Evolutionary conservation across 2,113 vertebrate species (phyloP).

Genomic region (Alces alces): DNA sequence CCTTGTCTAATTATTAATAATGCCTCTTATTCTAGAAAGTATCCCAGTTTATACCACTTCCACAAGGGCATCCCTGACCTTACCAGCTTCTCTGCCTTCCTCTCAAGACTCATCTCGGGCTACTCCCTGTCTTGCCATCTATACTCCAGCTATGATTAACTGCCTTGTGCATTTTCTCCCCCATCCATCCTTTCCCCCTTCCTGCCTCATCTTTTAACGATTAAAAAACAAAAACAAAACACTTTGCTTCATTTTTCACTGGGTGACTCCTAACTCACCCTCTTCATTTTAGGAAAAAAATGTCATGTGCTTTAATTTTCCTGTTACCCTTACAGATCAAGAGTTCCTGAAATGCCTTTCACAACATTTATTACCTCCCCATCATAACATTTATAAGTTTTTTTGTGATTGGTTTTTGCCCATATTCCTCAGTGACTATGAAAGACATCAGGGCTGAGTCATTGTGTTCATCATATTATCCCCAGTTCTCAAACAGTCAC

Average conservation of each 20-base stretch:
- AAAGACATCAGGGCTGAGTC: not conserved
- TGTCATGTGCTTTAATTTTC: not conserved
- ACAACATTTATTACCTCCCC: not conserved
- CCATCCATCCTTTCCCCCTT: not conserved
- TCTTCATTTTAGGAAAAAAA: not conserved
- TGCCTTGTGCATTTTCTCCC: not conserved
- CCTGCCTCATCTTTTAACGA: not conserved
- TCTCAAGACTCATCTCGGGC: not conserved
- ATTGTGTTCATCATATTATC: conserved; percentile 12
- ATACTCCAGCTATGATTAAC: not conserved
- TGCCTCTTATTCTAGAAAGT: not conserved
- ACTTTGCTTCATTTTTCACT: not conserved
- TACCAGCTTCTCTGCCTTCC: not conserved
- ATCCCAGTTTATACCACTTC: not conserved
- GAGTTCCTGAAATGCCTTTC: not conserved
- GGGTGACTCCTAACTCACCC: not conserved
- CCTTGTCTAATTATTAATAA: not conserved
- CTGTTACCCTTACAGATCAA: not conserved
- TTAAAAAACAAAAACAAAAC: not conserved
- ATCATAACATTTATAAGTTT: not conserved
- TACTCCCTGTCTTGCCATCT: not conserved
- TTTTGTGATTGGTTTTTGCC: not conserved
- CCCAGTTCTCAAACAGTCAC: conserved; percentile 19
- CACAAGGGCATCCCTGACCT: not conserved
- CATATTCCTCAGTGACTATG: not conserved